Evolutionary conservation across 2,113 vertebrate genomes (phyloP), one percentile per base, ranked within the genome.

Genomic region (Sterrhoptilus dennistouni): DNA sequence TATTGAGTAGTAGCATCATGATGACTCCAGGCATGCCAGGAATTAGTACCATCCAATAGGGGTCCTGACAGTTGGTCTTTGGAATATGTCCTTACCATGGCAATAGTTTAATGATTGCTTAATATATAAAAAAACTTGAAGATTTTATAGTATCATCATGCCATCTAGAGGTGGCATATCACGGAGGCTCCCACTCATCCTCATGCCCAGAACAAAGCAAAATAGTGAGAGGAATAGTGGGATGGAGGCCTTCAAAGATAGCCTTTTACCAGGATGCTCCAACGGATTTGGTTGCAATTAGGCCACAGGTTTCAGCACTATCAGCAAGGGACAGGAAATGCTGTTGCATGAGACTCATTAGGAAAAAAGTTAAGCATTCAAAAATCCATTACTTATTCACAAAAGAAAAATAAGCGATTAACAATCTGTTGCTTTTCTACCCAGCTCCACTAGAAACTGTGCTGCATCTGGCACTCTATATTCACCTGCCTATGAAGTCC

Each of bases 121-220:
- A 69, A 71, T 27, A 83, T 4, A 53, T 25, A 1, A 75, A 56
- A 57, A 53, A 38, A 6, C 47, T 75, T 63, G 19, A n/a, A 68
- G 61, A 52, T 94, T 95, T 94, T 86, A 74, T 45, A 92, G 95
- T 91, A 88, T 81, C 83, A 66, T 59, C 50, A 95, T 96, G 97
- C 96, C 97, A 96, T 65, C 97, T 97, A 97, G 95, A 90, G 96
- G 96, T 87, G 66, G 59, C 60, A 85, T 49, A 82, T 70, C 36
- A 84, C 49, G 61, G 72, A 94, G 64, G 17, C 36, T 87, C 33
- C 28, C 50, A 68, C 27, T 64, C 53, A 49, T 11, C 22, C 42
- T 49, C 1, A 0, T 36, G 14, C 14, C 38, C 52, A 75, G 40
- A 75, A 47, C 29, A 68, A 87, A 77, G 14, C 13, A 82, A 47